Percentiles rank a stretch among this genome's conserved stretches.
These are phyloP conservation scores for Chlorops oryzae DNA, from an alignment of 1,140 invertebrate genomes.

Conservation along the genomic window DNA sequence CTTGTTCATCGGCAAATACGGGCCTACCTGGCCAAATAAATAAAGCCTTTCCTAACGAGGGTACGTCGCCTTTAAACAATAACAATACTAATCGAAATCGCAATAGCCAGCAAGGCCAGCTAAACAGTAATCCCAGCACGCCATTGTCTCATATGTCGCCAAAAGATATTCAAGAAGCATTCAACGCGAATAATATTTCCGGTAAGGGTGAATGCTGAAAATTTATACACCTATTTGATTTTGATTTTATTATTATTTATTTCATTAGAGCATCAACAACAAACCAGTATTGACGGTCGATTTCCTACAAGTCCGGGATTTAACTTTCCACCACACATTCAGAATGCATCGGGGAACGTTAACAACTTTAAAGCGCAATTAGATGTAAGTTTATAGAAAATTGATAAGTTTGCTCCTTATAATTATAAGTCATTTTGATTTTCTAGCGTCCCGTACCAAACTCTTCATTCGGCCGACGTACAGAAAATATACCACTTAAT, in stretches of 20 bases:
- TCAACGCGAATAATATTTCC: too few relatives aligned
- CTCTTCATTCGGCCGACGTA: slow-evolving; percentile 50
- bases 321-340: slow-evolving; percentile 31
- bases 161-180: slow-evolving; percentile 47
- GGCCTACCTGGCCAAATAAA: slow-evolving; percentile 51
- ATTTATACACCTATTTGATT: too few relatives aligned
- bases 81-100: slow-evolving; percentile 22
- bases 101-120: slow-evolving; percentile 21
- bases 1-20: slow-evolving; percentile 44
- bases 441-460: not conserved
- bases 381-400: too few relatives aligned
- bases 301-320: slow-evolving; percentile 36
- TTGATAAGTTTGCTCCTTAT: too few relatives aligned
- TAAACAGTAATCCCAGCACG: slow-evolving; percentile 62
- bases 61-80: slow-evolving; percentile 25
- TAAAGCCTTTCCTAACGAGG: slow-evolving; percentile 26
- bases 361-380: too few relatives aligned
- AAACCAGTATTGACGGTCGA: slow-evolving; percentile 25
- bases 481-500: slow-evolving; percentile 77
- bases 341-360: slow-evolving; percentile 11
- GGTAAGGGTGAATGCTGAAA: too few relatives aligned
- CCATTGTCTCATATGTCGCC: slow-evolving; percentile 61
- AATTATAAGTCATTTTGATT: too few relatives aligned
- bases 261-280: too few relatives aligned
- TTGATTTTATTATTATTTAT: too few relatives aligned